phyloP scores from a whole-genome alignment of 2,113 vertebrate genomes.

The Procavia capensis region DNA sequence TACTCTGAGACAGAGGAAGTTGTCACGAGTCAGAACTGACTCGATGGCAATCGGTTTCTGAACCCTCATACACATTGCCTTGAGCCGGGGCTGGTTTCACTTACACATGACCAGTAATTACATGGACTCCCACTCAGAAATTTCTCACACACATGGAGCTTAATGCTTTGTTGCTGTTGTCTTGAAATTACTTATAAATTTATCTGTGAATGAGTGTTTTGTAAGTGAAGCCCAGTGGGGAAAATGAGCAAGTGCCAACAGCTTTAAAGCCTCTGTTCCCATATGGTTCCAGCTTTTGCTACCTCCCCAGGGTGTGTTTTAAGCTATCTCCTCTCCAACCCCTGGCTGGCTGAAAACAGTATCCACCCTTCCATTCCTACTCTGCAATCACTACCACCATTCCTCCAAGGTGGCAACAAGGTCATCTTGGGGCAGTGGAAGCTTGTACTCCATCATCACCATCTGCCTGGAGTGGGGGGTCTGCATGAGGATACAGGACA shows the following conservation, averaged over 20 bases:
- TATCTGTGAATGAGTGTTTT: not conserved
- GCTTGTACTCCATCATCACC: not conserved
- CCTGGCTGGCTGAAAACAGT: no score
- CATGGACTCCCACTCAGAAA: accelerated
- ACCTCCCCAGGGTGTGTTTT: not conserved
- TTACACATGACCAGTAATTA: not conserved
- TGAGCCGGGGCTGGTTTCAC: not conserved
- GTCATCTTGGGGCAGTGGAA: not conserved
- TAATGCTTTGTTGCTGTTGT: not conserved
- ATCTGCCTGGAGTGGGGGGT: not conserved
- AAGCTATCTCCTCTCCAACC: not conserved
- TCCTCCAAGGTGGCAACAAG: not conserved
- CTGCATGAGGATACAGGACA: no score
- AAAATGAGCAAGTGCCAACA: accelerated
- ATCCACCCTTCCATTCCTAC: not conserved
- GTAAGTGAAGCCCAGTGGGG: not conserved
- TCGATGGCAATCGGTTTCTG: not conserved
- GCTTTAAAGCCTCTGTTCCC: accelerated
- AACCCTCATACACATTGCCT: not conserved
- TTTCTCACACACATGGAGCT: accelerated
- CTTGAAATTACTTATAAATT: not conserved
- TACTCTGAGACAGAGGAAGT: not conserved
- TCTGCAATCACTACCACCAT: not conserved
- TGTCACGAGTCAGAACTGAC: not conserved
- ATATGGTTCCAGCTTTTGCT: not conserved